These are phyloP conservation scores for Camponotus fellah DNA, from an alignment of 2,888 invertebrate genomes.

Conservation along the genomic window DNA sequence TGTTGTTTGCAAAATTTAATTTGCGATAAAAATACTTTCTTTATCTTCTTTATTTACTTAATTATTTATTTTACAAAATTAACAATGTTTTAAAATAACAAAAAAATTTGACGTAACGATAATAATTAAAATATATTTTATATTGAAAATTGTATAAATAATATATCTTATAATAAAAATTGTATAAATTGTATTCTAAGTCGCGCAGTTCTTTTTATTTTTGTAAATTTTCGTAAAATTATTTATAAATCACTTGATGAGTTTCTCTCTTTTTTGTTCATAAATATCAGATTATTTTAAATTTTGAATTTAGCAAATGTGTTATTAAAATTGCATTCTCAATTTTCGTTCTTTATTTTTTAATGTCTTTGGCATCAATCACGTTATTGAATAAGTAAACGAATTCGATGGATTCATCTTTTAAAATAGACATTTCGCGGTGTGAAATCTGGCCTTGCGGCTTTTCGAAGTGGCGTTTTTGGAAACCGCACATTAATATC, in stretches of 20 bases:
- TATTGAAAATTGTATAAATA: too few species aligned
- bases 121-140: too few species aligned
- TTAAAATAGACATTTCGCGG: slow-evolving; percentile 24
- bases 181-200: background rate
- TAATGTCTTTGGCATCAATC: background rate
- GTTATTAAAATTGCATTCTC: background rate
- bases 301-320: background rate
- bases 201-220: background rate
- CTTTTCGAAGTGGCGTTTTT: background rate
- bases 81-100: background rate
- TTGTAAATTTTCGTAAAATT: background rate
- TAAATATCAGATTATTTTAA: background rate
- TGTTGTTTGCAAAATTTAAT: background rate
- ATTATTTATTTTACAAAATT: background rate
- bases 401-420: slow-evolving; percentile 13
- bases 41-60: background rate
- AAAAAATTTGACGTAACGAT: background rate
- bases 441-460: slow-evolving; percentile 11
- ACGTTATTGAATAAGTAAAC: slow-evolving; percentile 28
- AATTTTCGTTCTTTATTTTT: background rate
- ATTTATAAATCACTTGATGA: background rate
- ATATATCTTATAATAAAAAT: background rate
- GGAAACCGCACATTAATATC: slow-evolving; percentile 65
- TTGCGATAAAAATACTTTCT: background rate
- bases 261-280: background rate